Evolutionary conservation across 1,140 invertebrate species (phyloP).

Genomic region (Drosophila lowei): DNA sequence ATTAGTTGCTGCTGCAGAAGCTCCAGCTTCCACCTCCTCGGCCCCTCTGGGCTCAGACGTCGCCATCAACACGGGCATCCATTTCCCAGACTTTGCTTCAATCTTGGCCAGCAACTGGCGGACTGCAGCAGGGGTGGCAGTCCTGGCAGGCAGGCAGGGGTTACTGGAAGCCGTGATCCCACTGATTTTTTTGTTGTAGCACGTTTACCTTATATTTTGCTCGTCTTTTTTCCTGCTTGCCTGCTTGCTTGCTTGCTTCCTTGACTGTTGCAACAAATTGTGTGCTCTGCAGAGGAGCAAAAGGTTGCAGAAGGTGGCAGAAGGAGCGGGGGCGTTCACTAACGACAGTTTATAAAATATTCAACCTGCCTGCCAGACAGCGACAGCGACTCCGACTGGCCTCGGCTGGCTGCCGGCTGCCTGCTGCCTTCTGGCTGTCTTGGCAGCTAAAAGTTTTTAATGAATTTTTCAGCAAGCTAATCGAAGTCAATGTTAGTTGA

Average conservation of each 20-base stretch:
- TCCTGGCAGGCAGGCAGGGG: neutral
- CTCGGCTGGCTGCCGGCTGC: constrained; percentile 24
- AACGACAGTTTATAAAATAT: constrained; percentile 81
- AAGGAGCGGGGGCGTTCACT: constrained; percentile 32
- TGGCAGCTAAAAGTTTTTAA: constrained; percentile 78
- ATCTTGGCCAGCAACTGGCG: constrained; percentile 25
- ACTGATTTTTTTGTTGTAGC: constrained; percentile 31
- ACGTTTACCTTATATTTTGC: constrained; percentile 49
- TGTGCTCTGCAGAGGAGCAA: constrained; percentile 41
- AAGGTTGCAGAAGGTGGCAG: too few species aligned
- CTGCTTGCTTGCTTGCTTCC: constrained; percentile 20
- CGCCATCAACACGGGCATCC: constrained; percentile 71
- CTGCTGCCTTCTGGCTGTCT: constrained; percentile 40
- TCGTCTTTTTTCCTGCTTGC: constrained; percentile 37
- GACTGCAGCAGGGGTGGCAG: constrained; percentile 44
- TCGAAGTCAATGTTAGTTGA: constrained; percentile 75
- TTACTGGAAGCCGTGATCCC: constrained; percentile 1
- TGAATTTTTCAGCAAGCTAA: constrained; percentile 79
- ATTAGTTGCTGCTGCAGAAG: constrained; percentile 34
- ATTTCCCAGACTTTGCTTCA: constrained; percentile 60
- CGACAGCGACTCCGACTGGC: neutral
- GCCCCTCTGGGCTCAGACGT: constrained; percentile 71
- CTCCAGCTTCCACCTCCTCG: neutral
- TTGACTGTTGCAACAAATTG: constrained; percentile 63
- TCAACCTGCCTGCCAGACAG: constrained; percentile 50